Evolutionary conservation across 2,797 vertebrate species (phyloP).

Genomic region (Bufotes viridis): DNA sequence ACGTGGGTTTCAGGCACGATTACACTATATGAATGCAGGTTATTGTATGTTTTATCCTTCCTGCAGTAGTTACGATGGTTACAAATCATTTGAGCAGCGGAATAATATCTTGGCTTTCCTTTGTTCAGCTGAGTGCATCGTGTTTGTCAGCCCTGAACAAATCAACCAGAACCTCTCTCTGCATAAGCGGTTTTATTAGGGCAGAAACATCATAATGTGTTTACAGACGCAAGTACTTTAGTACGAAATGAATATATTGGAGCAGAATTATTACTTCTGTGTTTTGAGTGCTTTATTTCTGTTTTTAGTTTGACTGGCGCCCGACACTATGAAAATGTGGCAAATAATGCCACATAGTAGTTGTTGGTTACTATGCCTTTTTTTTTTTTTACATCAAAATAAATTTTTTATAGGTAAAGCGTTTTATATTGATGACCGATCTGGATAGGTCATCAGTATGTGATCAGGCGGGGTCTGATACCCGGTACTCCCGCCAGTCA

Average conservation of each 20-base stretch:
- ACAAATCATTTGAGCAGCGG: neutral
- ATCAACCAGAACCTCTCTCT: neutral
- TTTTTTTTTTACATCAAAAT: no score
- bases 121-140: slow-evolving; percentile 9
- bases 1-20: neutral
- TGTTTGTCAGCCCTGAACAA: neutral
- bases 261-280: no score
- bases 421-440: no score
- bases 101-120: neutral
- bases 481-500: no score
- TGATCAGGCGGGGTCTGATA: no score
- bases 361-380: no score
- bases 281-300: no score
- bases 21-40: neutral
- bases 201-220: neutral
- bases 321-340: no score
- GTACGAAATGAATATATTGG: neutral
- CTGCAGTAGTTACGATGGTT: neutral
- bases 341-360: no score
- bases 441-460: no score
- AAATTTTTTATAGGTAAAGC: no score
- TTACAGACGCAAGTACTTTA: neutral
- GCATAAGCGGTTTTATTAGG: neutral
- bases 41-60: neutral
- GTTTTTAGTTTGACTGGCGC: no score